Evolutionary conservation across 37 sponge, comb jelly and placozoan species (phyloP), one percentile per base, ranked within the genome.

Genomic region (Geodia barretti): DNA sequence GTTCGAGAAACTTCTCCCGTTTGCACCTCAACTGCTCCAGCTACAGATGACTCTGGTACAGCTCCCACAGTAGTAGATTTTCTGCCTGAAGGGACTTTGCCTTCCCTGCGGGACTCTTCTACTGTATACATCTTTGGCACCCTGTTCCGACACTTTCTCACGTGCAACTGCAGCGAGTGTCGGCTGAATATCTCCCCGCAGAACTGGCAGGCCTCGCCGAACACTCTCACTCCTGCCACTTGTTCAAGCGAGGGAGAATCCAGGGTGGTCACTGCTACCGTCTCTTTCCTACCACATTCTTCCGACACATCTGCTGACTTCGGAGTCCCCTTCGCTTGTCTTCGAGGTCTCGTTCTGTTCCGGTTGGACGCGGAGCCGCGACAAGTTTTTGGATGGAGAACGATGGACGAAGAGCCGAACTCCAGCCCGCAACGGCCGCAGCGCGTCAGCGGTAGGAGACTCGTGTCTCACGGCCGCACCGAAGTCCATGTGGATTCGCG

Each of bases 351-450:
- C n/a, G n/a, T n/a, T n/a, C n/a, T n/a, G n/a, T n/a, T n/a, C n/a
- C n/a, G n/a, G n/a, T n/a, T n/a, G n/a, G n/a, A n/a, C n/a, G n/a
- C n/a, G n/a, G n/a, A n/a, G n/a, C n/a, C n/a, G n/a, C n/a, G n/a
- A n/a, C n/a, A n/a, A n/a, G n/a, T n/a, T n/a, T n/a, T n/a, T n/a
- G n/a, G 77, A 35, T 88, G 89, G 25, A 88, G 70, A 0, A 23
- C 73, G 21, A 88, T 78, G 36, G 83, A 81, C n/a, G 41, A 35
- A 26, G 89, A 59, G 0, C 89, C 89, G 73, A 77, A 88, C 68
- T 75, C 89, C 54, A 67, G 58, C 24, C 79, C 83, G 39, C 89
- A 88, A 2, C 76, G 60, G 41, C 76, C 68, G 68, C 89, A 88
- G 9, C 60, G 47, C 20, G 39, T 70, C 32, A 75, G 33, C 1